phyloP scores from a whole-genome alignment of 2,888 invertebrate species.

The Agriopis marginaria region DNA sequence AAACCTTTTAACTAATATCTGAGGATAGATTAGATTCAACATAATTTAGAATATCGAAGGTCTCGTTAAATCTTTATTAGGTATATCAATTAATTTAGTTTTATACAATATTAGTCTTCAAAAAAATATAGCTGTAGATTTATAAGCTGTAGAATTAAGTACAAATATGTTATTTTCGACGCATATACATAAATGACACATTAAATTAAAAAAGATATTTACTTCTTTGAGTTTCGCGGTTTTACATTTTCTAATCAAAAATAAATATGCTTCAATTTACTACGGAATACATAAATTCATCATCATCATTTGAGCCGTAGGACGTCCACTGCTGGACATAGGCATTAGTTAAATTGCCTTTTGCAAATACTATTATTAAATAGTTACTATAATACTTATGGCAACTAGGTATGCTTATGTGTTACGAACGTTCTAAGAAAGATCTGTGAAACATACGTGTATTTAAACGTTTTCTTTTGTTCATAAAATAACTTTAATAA shows the following conservation, averaged over 20 bases:
- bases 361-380: too few relatives aligned
- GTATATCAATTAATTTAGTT: constrained; percentile 13
- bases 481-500: neutral
- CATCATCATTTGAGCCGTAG: too few relatives aligned
- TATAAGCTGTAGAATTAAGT: constrained; percentile 9
- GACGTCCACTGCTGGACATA: too few relatives aligned
- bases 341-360: too few relatives aligned
- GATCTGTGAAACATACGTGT: neutral
- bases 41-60: constrained; percentile 21
- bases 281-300: neutral
- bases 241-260: too few relatives aligned
- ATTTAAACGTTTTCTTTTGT: neutral
- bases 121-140: constrained; percentile 6
- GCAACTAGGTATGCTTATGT: neutral
- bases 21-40: constrained; percentile 16
- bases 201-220: neutral
- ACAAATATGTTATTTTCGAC: constrained; percentile 1
- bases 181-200: neutral
- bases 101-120: constrained; percentile 17
- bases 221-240: neutral
- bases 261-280: neutral
- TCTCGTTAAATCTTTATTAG: constrained; percentile 28
- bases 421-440: neutral
- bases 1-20: neutral
- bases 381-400: neutral